These are phyloP conservation scores for Ctenoplectra terminalis DNA, from an alignment of 1,140 invertebrate species.

Conservation along the genomic window DNA sequence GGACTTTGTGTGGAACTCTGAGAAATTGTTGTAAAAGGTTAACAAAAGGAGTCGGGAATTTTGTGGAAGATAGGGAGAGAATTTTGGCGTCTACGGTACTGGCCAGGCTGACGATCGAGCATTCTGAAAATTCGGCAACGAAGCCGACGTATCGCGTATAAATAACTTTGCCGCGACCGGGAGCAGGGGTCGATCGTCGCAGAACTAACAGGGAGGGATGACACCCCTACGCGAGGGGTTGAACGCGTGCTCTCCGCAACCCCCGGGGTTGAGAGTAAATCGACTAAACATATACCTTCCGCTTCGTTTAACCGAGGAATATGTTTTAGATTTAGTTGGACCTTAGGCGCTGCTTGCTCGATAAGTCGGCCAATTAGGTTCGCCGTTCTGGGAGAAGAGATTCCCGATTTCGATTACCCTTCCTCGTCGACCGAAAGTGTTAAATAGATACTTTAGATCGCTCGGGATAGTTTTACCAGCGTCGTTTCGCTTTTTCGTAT, in stretches of 20 bases:
- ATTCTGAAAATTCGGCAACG: slow-evolving; percentile 29
- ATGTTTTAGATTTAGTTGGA: slow-evolving; percentile 79
- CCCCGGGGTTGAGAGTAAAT: slow-evolving; percentile 72
- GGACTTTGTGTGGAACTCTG: too few relatives aligned
- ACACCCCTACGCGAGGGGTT: slow-evolving; percentile 54
- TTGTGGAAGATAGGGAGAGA: too few relatives aligned
- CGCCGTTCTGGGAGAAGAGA: background rate
- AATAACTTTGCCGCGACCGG: slow-evolving; percentile 76
- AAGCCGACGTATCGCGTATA: slow-evolving; percentile 58
- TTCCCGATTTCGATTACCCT: slow-evolving; percentile 31
- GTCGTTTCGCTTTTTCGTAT: too few relatives aligned
- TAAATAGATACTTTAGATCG: slow-evolving; percentile 24
- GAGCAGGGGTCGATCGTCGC: slow-evolving; percentile 57
- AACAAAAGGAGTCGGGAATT: too few relatives aligned
- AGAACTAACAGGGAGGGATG: slow-evolving; percentile 45
- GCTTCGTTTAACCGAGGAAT: slow-evolving; percentile 78
- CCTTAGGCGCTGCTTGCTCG: slow-evolving; percentile 52
- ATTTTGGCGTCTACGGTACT: background rate
- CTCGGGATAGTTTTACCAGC: background rate
- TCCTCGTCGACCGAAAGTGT: background rate
- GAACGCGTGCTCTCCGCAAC: slow-evolving; percentile 50
- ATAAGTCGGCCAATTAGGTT: slow-evolving; percentile 70
- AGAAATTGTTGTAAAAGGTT: too few relatives aligned
- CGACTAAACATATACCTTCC: slow-evolving; percentile 81
- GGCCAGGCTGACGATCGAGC: slow-evolving; percentile 32